Base-by-base conservation (phyloP, 1,140 invertebrate genomes). In the Drosophila bipectinata region DNA sequence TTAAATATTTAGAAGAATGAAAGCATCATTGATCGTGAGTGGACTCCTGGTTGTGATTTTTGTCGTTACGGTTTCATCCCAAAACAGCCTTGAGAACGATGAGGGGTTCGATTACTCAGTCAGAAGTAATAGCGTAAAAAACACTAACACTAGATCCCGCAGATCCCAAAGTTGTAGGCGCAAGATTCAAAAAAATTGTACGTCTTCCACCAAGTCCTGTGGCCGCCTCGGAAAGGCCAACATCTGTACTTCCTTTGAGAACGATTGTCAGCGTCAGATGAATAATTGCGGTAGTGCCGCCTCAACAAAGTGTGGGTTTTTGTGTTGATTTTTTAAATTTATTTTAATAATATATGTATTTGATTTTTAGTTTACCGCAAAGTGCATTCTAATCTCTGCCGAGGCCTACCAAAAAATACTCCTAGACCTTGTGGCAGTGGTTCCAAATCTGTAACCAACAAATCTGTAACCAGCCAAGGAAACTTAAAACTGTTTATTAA, bases 201-300 rank as follows among this genome's bases (percentile, higher is more conserved):
- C 30, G 0, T 57, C 58, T 7, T 1, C 47, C 2, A 21, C 8
- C 4, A 39, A 10, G 10, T 32, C 37, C 14, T 81, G 78, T 6
- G 55, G 28, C 0, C 78, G 78, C 1, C 28, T 59, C 3, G 67
- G 44, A 15, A 55, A 28, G 9, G 73, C 72, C 15, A 81, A 81
- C 34, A 48, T 77, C 7, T 81, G 78, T 34, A 37, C 66, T 26
- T 60, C 60, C 28, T 64, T 66, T 10, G 12, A 9, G 14, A 67
- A 77, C 21, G 48, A 76, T 10, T 81, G 78, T 26, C 21, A 60
- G 2, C 66, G 59, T 0, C 15, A 49, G 10, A 5, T 66, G 12
- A 34, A 44, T 18, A 67, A 77, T 26, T 81, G 78, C 32, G 34
- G 1, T 37, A 37, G 34, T 37, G 2, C 34, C 32, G 28, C 10